Conservation (phyloP, 2,113 vertebrate species). For the Malurus elegans region DNA sequence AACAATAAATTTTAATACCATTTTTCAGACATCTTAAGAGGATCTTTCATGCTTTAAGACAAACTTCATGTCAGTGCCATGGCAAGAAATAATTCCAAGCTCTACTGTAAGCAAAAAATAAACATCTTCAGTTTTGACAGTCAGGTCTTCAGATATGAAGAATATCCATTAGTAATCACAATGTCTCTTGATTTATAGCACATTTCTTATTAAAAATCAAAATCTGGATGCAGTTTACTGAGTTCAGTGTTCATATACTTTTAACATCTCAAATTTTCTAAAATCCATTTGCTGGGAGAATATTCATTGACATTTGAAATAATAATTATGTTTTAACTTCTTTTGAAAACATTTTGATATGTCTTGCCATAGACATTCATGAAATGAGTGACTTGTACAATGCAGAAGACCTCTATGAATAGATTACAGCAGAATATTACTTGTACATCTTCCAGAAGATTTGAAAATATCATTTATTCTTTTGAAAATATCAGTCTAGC, state of each 20-base stretch:
- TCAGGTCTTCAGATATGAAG: neutral
- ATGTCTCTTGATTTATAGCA: neutral
- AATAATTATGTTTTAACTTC: neutral
- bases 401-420: neutral
- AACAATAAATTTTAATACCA: constrained; percentile 39
- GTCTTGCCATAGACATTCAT: too few species aligned
- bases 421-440: neutral
- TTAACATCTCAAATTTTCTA: neutral
- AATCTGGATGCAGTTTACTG: neutral
- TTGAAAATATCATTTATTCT: neutral
- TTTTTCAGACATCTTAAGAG: constrained; percentile 15
- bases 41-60: constrained; percentile 5
- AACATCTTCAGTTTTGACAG: neutral
- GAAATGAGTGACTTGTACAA: neutral
- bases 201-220: neutral
- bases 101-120: neutral
- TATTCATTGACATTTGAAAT: neutral
- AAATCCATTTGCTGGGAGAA: neutral
- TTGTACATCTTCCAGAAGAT: neutral
- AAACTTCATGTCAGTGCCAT: neutral
- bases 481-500: neutral
- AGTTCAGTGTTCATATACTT: neutral
- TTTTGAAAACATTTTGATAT: neutral
- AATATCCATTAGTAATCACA: neutral
- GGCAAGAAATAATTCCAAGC: neutral